phyloP scores from a whole-genome alignment of 2,888 invertebrate species.

The Leistus spinibarbis region DNA sequence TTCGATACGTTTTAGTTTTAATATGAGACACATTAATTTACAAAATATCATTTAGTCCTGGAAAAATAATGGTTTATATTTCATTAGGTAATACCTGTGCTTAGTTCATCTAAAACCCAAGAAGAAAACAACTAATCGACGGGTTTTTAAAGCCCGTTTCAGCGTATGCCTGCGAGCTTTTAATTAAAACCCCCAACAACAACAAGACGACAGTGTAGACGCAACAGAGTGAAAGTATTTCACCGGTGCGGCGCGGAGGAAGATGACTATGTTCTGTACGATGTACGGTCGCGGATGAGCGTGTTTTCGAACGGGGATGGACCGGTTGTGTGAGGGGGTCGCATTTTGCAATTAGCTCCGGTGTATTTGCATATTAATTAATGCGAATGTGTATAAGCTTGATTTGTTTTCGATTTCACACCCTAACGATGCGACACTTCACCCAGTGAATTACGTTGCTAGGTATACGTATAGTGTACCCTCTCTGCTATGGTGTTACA shows the following conservation, averaged over 20 bases:
- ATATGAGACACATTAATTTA: too few species aligned
- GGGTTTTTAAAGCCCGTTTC: slow-evolving; percentile 9
- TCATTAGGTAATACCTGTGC: too few species aligned
- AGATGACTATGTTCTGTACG: neutral
- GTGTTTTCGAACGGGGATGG: neutral
- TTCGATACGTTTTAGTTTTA: too few species aligned
- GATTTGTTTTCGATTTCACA: slow-evolving; percentile 39
- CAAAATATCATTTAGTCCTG: too few species aligned
- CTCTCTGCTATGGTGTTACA: slow-evolving; percentile 16
- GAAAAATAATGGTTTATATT: too few species aligned
- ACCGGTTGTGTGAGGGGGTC: slow-evolving; percentile 4
- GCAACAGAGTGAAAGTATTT: neutral
- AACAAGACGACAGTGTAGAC: slow-evolving; percentile 6
- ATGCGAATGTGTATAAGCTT: slow-evolving; percentile 38
- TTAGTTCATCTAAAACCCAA: too few species aligned
- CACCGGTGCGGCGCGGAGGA: neutral
- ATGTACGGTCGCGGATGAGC: neutral
- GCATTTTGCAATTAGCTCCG: slow-evolving; percentile 23
- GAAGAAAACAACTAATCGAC: too few species aligned
- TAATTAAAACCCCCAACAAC: slow-evolving; percentile 31
- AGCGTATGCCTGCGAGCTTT: slow-evolving; percentile 21
- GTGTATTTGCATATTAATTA: slow-evolving; percentile 38
- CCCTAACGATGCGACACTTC: slow-evolving; percentile 33
- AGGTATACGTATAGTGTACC: too few species aligned
- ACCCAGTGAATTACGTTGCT: slow-evolving; percentile 21